Percentiles rank a stretch among this genome's conserved stretches.
These are phyloP conservation scores for Caenorhabditis parvicauda DNA, from an alignment of 2,888 invertebrate species.

Conservation along the genomic window DNA sequence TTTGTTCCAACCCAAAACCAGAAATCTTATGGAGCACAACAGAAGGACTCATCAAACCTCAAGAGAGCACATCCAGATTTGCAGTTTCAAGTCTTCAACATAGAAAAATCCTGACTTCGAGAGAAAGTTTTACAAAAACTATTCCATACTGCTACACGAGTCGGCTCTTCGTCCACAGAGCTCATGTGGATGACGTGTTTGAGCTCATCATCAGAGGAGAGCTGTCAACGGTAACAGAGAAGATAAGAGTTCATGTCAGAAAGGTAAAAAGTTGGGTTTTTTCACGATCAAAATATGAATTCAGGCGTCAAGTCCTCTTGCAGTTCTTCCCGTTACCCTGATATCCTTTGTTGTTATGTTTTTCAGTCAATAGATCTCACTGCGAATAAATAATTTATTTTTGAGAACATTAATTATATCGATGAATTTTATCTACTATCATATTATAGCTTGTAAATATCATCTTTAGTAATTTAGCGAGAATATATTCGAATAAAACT, in stretches of 20 bases:
- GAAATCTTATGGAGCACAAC: slow-evolving; percentile 33
- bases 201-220: slow-evolving; percentile 15
- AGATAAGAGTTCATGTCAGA: slow-evolving; percentile 4
- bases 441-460: too few species aligned
- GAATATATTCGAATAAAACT: too few species aligned
- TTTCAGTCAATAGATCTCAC: too few species aligned
- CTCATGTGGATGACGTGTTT: slow-evolving; percentile 12
- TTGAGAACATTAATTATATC: too few species aligned
- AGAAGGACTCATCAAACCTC: slow-evolving; percentile 15
- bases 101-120: background rate
- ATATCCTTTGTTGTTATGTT: too few species aligned
- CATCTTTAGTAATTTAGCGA: too few species aligned
- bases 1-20: slow-evolving; percentile 34
- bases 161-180: slow-evolving; percentile 11
- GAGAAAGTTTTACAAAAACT: background rate
- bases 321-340: too few species aligned
- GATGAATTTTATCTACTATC: too few species aligned
- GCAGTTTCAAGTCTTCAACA: slow-evolving; percentile 4
- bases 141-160: slow-evolving; percentile 20
- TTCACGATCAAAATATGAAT: background rate
- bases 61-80: slow-evolving; percentile 7
- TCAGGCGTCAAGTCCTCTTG: background rate
- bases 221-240: slow-evolving; percentile 10
- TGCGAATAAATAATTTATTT: too few species aligned
- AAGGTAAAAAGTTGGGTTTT: slow-evolving; percentile 4